Percentiles rank a stretch among this genome's conserved stretches.
phyloP scores from a whole-genome alignment of 35 echinoderm and acorn worm species.

The Hemicentrotus pulcherrimus region DNA sequence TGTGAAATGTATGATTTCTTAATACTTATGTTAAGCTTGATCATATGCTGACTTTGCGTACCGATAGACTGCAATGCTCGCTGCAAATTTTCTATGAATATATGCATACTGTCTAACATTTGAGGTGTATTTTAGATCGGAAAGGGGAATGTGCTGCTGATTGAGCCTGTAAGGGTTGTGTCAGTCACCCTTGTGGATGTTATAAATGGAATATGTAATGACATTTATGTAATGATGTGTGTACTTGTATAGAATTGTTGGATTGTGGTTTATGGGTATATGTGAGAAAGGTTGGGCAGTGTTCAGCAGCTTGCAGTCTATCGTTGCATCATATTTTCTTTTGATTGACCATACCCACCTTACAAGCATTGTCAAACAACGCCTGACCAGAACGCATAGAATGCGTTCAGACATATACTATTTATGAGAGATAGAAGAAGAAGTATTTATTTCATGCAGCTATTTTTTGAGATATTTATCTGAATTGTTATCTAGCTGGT shows the following conservation, averaged over 20 bases:
- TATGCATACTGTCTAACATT: background rate
- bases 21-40: background rate
- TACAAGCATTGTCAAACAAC: background rate
- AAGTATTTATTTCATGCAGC: constrained; percentile 40
- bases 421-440: constrained; percentile 29
- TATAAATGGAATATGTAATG: background rate
- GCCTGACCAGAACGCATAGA: constrained; percentile 31
- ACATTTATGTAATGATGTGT: too few species aligned
- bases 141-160: too few species aligned
- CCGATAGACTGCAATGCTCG: background rate
- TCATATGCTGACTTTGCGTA: background rate
- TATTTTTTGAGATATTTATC: constrained; percentile 46
- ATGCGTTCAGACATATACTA: background rate
- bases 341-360: background rate
- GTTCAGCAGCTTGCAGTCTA: background rate
- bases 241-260: background rate
- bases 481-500: background rate
- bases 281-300: background rate
- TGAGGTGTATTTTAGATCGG: too few species aligned
- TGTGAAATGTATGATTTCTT: constrained; percentile 5
- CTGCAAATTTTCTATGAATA: background rate
- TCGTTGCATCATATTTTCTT: background rate
- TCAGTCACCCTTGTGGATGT: background rate
- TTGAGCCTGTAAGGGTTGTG: background rate
- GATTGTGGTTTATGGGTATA: background rate